Percentiles rank a stretch among this genome's conserved stretches.
Conservation (phyloP, 2,113 vertebrate genomes). For the Pelecanus crispus region DNA sequence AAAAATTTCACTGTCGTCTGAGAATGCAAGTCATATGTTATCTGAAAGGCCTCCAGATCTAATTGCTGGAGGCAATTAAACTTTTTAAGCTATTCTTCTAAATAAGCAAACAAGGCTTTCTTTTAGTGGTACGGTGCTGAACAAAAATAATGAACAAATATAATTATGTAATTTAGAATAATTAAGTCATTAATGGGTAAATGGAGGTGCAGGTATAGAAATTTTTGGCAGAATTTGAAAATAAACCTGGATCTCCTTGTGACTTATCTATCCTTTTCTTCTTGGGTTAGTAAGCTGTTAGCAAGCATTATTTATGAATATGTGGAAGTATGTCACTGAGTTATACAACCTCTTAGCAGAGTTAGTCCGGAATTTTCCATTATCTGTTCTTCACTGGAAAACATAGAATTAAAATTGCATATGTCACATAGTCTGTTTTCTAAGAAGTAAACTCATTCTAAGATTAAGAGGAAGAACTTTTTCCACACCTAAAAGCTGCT, state of each 20-base stretch:
- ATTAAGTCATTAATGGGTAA: neutral
- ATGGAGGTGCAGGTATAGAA: neutral
- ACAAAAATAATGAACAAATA: neutral
- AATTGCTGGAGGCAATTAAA: neutral
- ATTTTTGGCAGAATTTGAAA: neutral
- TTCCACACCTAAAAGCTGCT: neutral
- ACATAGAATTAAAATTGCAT: neutral
- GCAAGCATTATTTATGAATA: neutral
- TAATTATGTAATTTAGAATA: neutral
- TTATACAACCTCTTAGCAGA: neutral
- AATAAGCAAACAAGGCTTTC: neutral
- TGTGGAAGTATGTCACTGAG: neutral
- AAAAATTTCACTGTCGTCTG: neutral
- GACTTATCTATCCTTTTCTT: neutral
- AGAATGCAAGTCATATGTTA: neutral
- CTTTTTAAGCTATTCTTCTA: neutral
- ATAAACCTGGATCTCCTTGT: neutral
- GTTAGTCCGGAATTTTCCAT: neutral
- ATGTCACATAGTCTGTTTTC: neutral
- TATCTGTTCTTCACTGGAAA: neutral
- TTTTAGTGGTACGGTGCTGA: neutral
- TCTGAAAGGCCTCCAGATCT: neutral
- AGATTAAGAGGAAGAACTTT: neutral
- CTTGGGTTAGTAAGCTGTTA: neutral
- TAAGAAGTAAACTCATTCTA: neutral